Base-by-base conservation (phyloP, 2,113 vertebrate genomes). In the Erinaceus europaeus region DNA sequence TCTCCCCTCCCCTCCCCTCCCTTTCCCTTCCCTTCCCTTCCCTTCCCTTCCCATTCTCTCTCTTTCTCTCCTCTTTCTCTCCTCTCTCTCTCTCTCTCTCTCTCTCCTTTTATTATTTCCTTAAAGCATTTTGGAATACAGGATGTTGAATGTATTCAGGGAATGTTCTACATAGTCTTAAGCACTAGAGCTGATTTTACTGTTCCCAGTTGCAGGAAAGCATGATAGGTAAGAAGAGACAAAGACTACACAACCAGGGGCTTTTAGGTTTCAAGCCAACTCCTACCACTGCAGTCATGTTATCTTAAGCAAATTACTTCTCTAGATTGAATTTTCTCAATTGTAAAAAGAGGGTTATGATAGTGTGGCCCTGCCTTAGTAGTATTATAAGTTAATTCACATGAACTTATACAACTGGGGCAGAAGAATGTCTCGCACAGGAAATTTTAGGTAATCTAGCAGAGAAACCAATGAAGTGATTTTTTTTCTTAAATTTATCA, bases 401-500 rank as follows among this genome's bases (percentile, higher is more conserved):
- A 0, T 14, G 29, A 59, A 76, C 6, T 52, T 50, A 40, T n/a
- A 4, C 2, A 75, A 27, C 10, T 53, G 17, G 15, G 44, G 52
- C 46, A 44, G 25, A 67, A 78, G 32, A 55, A 23, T 32, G 17
- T 38, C 65, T 64, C 6, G 6, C 29, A 25, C n/a, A 50, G 40
- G 48, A 83, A 86, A 32, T 44, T 6, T 29, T n/a, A 59, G 3
- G 0, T 36, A 7, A 48, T 15, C 17, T 17, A 40, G 9, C 1
- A 68, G 7, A 86, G 32, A 2, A 57, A 1, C 14, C 36, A 17
- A 1, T 12, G 12, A 2, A 53, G 14, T 4, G 23, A 5, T 18
- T 62, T 59, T 72, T 82, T 64, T 9, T 78, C 80, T n/a, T 68
- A 3, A 77, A 52, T 53, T 46, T 40, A 68, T 52, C 34, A 84